phyloP scores from a whole-genome alignment of 1,140 invertebrate genomes.

The Steinernema feltiae region DNA sequence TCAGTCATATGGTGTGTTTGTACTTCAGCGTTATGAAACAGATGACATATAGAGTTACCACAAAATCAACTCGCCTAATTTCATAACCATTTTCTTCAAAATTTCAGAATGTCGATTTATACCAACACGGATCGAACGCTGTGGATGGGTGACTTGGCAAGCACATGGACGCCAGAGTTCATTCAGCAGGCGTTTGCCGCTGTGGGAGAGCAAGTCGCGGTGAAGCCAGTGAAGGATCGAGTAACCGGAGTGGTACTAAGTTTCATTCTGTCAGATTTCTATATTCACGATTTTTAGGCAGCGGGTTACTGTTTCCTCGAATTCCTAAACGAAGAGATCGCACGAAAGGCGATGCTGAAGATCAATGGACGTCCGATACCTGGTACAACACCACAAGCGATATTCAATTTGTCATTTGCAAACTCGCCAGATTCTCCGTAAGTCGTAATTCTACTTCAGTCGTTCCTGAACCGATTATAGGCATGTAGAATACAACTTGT shows the following conservation, averaged over 20 bases:
- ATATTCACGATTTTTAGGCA: conserved; percentile 25
- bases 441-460: background rate
- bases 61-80: background rate
- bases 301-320: conserved; percentile 51
- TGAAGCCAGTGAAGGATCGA: conserved; percentile 46
- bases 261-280: background rate
- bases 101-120: background rate
- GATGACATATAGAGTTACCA: background rate
- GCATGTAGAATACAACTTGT: conserved; percentile 48
- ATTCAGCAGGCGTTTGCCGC: conserved; percentile 36
- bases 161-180: conserved; percentile 47
- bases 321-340: conserved; percentile 41
- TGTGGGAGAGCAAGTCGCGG: conserved; percentile 22
- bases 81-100: background rate
- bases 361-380: conserved; percentile 46
- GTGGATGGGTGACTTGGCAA: conserved; percentile 52
- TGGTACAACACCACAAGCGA: conserved; percentile 23
- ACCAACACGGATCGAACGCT: conserved; percentile 33
- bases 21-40: too few relatives aligned
- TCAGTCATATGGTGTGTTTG: too few relatives aligned
- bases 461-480: conserved; percentile 24
- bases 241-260: conserved; percentile 19
- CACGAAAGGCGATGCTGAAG: conserved; percentile 42
- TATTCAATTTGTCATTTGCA: conserved; percentile 53
- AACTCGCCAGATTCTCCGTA: conserved; percentile 43